Conservation (phyloP, 53 echinoderm and acorn worm genomes). For the Zoroaster sp. region DNA sequence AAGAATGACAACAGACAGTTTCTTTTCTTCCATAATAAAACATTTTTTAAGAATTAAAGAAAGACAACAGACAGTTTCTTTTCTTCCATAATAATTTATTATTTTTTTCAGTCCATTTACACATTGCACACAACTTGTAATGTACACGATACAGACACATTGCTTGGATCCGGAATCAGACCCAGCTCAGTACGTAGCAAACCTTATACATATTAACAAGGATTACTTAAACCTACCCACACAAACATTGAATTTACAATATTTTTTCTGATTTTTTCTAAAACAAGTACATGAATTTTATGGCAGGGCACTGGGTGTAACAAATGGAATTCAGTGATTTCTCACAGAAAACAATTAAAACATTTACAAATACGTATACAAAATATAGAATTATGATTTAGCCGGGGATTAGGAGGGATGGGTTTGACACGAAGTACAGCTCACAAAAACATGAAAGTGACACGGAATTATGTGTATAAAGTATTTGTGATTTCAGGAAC, state of each 20-base stretch:
- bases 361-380: constrained; percentile 18
- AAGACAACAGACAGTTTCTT: not conserved
- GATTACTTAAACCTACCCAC: not conserved
- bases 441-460: not conserved
- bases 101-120: constrained; percentile 74
- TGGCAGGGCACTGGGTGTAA: constrained; percentile 6
- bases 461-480: not conserved
- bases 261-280: constrained; percentile 14
- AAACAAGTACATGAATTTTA: constrained; percentile 23
- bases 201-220: constrained; percentile 37
- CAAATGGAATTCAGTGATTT: not conserved
- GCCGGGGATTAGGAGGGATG: not conserved
- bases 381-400: constrained; percentile 40
- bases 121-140: constrained; percentile 79
- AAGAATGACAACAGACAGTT: not conserved
- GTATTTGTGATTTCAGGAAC: constrained; percentile 4
- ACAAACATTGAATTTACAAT: constrained; percentile 47
- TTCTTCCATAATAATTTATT: constrained; percentile 68
- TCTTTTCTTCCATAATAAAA: constrained; percentile 64
- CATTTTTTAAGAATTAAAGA: not conserved
- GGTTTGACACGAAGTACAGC: not conserved
- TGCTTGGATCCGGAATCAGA: constrained; percentile 26
- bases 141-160: constrained; percentile 58
- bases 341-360: not conserved
- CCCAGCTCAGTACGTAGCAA: constrained; percentile 36